Base-by-base conservation (phyloP, 2,113 vertebrate genomes). In the Cyprinodon brontotheroides region DNA sequence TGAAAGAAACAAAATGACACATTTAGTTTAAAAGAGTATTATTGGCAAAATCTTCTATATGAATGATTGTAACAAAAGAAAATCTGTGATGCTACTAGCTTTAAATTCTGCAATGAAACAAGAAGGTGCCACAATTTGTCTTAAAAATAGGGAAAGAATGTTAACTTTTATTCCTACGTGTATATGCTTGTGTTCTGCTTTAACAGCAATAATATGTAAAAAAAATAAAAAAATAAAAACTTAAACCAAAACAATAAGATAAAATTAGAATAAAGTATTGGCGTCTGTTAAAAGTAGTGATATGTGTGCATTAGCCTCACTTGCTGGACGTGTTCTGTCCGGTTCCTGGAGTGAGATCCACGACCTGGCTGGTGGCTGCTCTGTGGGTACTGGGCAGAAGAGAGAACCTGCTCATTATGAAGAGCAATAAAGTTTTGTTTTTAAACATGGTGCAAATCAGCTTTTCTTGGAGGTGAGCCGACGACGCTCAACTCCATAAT, bases 331-430 rank as follows among this genome's bases (percentile, higher is more conserved):
- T 89, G 97, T 93, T 90, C 96, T 92, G 82, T 99, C 97, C 74
- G 96, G 97, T 93, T 99, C 97, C 91, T 96, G 95, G 78, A 99
- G 94, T 91, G 96, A 94, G 90, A 99, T 97, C 97, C 97, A 99
- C 85, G 97, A 98, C 86, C 97, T 95, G 86, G 97, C 94, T 84
- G 97, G 97, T 65, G 97, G 97, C 68, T 98, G 97, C 79, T 99
- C 97, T 91, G 96, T 95, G 79, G 97, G 95, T 93, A 97, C 97
- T 98, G 77, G 47, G 40, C 8, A 67, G 14, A 79, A 53, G 3
- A 11, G 6, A 64, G 43, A 45, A 65, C 60, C 0, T 11, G 74
- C 60, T 78, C 80, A 61, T 79, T 85, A 0, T 82, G 62, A 77
- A 83, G 43, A 83, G 29, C 29, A 29, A 29, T 29, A 29, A 29